Evolutionary conservation across 2,113 vertebrate genomes (phyloP).

Genomic region (Larimichthys polyactis): DNA sequence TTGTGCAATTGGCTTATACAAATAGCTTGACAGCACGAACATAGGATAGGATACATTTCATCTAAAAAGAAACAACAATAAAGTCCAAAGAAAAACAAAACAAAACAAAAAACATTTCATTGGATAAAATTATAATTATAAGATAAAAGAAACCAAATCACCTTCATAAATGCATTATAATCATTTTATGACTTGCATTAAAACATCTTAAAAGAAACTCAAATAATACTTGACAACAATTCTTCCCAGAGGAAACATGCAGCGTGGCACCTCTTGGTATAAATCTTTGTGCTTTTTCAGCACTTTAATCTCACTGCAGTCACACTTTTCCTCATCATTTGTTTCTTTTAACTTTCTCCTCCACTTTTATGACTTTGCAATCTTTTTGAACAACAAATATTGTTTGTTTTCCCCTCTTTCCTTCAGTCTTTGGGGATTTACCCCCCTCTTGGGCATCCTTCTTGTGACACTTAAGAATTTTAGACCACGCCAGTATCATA

Average conservation of each 20-base stretch:
- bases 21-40: not conserved
- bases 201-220: not conserved
- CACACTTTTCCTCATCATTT: conserved; percentile 25
- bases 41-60: conserved; percentile 1
- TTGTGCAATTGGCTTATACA: not conserved
- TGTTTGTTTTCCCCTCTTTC: conserved; percentile 31
- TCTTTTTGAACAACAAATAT: conserved; percentile 60
- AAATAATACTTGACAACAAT: conserved; percentile 4
- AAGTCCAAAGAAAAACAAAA: too few species aligned
- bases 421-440: conserved; percentile 14
- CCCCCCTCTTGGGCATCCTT: not conserved
- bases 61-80: conserved; percentile 1
- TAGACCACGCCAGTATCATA: conserved; percentile 62
- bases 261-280: not conserved
- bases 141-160: not conserved
- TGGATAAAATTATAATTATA: not conserved
- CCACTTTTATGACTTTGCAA: conserved; percentile 28
- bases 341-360: conserved; percentile 35
- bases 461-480: conserved; percentile 33
- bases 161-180: not conserved
- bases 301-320: not conserved
- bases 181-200: conserved; percentile 1
- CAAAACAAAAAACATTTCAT: not conserved
- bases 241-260: not conserved
- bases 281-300: not conserved